Evolutionary conservation across 2,113 vertebrate species (phyloP), one percentile per base, ranked within the genome.

Genomic region (Silurus glanis): DNA sequence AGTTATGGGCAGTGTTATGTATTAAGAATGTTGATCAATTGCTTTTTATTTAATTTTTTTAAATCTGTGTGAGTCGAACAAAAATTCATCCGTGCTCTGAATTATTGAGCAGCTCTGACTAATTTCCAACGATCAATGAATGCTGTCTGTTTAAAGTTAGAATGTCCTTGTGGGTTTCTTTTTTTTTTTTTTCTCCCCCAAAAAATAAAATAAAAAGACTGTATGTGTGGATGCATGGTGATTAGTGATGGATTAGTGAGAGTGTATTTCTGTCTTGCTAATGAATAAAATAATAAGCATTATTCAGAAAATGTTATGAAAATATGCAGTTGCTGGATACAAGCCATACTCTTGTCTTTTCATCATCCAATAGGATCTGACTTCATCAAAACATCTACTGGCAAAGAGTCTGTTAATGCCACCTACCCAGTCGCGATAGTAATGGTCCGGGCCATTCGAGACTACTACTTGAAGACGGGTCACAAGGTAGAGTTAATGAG

Each of bases 381-480:
- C 95, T 99, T 99, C 92, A 99, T 99, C 92, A 99, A 99, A 93
- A 99, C 98, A 0, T 99, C 98, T 13, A 99, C 98, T 1, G 98
- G 98, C 88, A 99, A 99, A 91, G 98, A 99, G 93, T 90, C 96
- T 0, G 96, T 98, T 86, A 99, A 99, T 0, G 98, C 98, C 1
- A 99, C 97, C 9, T 96, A 97, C 87, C 97, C 97, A 0, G 96
- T 98, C 0, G 97, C 97, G 85, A 85, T 99, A 76, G 97, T 99
- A 82, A 99, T 99, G 98, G 95, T 95, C 86, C 90, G 98, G 91
- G 97, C 98, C 80, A 97, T 99, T 89, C 95, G 96, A 76, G 97
- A 99, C 84, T 99, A 96, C 95, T 96, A 92, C 94, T 92, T 96
- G 95, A 91, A 91, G 88, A 98, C 98, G 8, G 97, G 97, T 86